Evolutionary conservation across 2,113 vertebrate species (phyloP), one percentile per base, ranked within the genome.

Genomic region (Clinocottus analis): DNA sequence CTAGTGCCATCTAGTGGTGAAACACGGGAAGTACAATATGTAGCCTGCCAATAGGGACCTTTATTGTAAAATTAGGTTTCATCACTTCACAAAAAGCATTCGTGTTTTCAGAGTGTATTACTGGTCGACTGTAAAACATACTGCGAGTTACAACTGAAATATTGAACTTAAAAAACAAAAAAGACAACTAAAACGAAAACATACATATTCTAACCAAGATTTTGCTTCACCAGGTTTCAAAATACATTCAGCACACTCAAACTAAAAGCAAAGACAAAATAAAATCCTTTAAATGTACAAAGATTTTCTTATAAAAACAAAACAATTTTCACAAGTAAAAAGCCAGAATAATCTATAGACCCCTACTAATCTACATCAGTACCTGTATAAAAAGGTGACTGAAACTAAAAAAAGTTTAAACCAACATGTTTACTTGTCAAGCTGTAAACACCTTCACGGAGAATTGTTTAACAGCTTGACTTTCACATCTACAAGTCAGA

Each of bases 61-160:
- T 95, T 94, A 95, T 93, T 94, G 83, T 82, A 87, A 92, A 91
- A 87, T 79, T 49, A 27, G 27, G n/a, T 81, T 75, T 64, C 17
- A 80, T 80, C 25, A 80, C 21, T 85, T 82, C 19, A 88, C 25
- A 72, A 80, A 63, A n/a, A 73, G 69, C 47, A 81, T 81, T 72
- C 83, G 51, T 3, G 51, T 63, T 29, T 47, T 79, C 47, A 66
- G 33, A 37, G 6, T 7, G 17, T 55, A 71, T 83, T 58, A 69
- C 37, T 67, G 2, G 64, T 70, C 2, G 1, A 23, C 80, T 91
- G 85, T 88, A 88, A 87, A 92, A 72, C 31, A 72, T 73, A 69
- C 19, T 79, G 49, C 21, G 37, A n/a, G 10, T 82, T 76, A 72
- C 60, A 86, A 66, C 1, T 58, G 25, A 39, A 68, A 67, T 53